Conservation (phyloP, 2,797 vertebrate species). For the Nyctalus aviator region DNA sequence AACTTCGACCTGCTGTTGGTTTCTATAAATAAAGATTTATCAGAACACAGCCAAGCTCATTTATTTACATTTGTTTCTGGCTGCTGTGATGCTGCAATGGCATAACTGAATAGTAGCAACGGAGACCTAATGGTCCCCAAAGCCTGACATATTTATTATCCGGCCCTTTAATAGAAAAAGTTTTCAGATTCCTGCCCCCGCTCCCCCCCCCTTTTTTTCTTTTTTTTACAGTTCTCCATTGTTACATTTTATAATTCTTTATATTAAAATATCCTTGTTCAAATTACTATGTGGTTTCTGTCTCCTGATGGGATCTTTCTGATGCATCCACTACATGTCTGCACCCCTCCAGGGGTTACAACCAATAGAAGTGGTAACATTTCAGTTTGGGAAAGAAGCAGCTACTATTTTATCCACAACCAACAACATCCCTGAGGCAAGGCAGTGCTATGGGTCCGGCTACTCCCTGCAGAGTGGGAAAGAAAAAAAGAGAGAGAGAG, state of each 20-base stretch:
- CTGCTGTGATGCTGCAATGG: background rate
- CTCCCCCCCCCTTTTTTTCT: background rate
- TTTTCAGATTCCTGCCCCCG: background rate
- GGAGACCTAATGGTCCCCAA: background rate
- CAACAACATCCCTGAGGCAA: background rate
- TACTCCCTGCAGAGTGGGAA: background rate
- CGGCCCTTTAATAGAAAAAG: background rate
- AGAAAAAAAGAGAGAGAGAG: background rate
- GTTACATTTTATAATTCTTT: constrained; percentile 41
- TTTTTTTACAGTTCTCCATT: background rate
- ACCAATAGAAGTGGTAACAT: background rate
- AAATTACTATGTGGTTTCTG: constrained; percentile 45
- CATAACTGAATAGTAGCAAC: background rate
- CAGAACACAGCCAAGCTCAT: background rate
- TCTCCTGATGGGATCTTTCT: background rate
- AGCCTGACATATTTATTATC: background rate
- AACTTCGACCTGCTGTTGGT: background rate
- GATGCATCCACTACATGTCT: background rate
- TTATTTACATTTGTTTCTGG: constrained; percentile 12
- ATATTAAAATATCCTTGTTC: constrained; percentile 35
- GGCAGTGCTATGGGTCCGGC: background rate
- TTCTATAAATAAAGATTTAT: constrained; percentile 40
- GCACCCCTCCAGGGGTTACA: background rate
- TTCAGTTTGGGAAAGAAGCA: constrained; percentile 18
- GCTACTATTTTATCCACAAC: background rate